These are phyloP conservation scores for Ceratotherium simum DNA, from an alignment of 2,113 vertebrate species.

Conservation along the genomic window DNA sequence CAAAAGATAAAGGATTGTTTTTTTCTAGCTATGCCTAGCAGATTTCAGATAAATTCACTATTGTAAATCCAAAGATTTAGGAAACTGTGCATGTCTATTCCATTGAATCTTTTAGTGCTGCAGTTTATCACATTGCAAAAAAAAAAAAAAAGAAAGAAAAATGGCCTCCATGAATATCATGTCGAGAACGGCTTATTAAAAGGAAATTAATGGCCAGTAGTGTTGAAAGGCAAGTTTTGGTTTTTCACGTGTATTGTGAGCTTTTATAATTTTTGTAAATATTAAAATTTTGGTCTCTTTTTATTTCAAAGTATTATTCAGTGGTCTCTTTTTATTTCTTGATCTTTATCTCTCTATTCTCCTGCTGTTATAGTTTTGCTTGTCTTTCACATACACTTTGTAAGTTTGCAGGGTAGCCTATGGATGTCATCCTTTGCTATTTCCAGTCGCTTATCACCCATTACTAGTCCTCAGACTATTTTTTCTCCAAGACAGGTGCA, in stretches of 20 bases:
- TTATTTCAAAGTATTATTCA: slow-evolving; percentile 37
- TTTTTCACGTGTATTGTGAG: slow-evolving; percentile 39
- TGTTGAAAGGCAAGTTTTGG: slow-evolving; percentile 21
- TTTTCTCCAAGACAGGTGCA: neutral
- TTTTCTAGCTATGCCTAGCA: neutral
- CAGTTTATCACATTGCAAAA: slow-evolving; percentile 47
- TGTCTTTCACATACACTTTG: slow-evolving; percentile 15
- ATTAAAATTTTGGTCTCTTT: neutral
- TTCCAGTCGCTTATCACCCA: slow-evolving; percentile 31
- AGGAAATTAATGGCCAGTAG: slow-evolving; percentile 28
- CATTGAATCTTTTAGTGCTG: slow-evolving; percentile 15
- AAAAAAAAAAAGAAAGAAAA: neutral
- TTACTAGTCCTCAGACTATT: neutral
- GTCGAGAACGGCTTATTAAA: slow-evolving; percentile 26
- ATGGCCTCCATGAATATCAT: neutral
- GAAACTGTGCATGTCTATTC: neutral
- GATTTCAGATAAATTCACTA: slow-evolving; percentile 55
- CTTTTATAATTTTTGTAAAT: slow-evolving; percentile 49
- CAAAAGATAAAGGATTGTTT: neutral
- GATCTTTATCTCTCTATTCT: neutral
- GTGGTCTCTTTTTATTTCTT: slow-evolving; percentile 21
- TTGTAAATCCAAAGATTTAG: slow-evolving; percentile 44
- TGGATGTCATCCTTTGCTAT: slow-evolving; percentile 37
- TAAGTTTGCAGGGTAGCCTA: slow-evolving; percentile 1
- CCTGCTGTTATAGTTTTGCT: slow-evolving; percentile 33